phyloP scores from a whole-genome alignment of 2,113 vertebrate genomes.

The Proterorhinus semilunaris region DNA sequence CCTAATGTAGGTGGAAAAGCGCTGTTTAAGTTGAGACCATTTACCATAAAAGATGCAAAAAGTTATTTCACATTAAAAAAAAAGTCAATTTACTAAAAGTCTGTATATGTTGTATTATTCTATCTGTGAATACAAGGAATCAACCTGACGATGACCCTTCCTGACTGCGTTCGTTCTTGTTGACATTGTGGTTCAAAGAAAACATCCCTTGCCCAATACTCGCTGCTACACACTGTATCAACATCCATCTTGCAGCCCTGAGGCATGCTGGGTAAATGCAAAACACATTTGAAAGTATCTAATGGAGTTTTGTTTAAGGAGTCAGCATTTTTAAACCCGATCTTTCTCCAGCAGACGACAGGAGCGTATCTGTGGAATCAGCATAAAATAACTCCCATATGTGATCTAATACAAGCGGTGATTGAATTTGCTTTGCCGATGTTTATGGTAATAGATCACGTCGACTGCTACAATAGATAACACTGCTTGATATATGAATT shows the following conservation, averaged over 20 bases:
- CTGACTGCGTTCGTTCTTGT: not conserved
- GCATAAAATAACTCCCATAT: constrained; percentile 5
- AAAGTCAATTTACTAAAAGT: no score
- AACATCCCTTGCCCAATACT: not conserved
- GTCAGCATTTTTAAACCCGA: not conserved
- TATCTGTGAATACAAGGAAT: not conserved
- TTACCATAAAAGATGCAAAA: no score
- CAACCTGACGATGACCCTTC: not conserved
- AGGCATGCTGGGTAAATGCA: not conserved
- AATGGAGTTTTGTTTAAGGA: not conserved
- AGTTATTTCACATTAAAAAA: no score
- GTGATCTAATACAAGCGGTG: not conserved
- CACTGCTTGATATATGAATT: not conserved
- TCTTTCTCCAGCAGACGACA: not conserved
- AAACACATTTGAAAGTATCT: not conserved
- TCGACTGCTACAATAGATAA: not conserved
- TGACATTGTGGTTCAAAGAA: not conserved
- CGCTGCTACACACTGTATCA: not conserved
- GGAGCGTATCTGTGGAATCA: not conserved
- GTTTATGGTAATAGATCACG: no score
- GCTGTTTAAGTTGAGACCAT: no score
- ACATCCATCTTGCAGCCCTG: not conserved
- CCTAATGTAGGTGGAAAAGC: no score
- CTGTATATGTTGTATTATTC: no score
- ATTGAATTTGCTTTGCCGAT: not conserved